phyloP scores from a whole-genome alignment of 2,113 vertebrate genomes.

The Chloroceryle aenea region DNA sequence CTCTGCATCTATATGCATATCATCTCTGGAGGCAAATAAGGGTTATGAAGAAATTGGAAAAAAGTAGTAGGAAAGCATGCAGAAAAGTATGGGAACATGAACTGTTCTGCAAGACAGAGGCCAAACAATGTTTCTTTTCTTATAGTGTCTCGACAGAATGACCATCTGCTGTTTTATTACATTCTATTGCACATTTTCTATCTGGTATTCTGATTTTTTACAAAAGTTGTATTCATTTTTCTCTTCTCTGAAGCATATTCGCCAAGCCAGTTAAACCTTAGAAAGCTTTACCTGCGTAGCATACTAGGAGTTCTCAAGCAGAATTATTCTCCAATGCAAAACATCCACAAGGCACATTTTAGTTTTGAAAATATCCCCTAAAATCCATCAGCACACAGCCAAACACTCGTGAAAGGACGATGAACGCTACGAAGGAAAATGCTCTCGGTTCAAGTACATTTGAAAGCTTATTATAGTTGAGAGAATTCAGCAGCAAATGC shows the following conservation, averaged over 20 bases:
- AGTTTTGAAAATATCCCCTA: neutral
- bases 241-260: constrained; percentile 43
- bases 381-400: neutral
- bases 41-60: neutral
- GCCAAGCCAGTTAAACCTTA: constrained; percentile 37
- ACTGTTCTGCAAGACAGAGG: neutral
- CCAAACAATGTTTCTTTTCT: neutral
- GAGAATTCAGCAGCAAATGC: neutral
- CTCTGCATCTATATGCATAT: neutral
- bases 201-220: constrained; percentile 25
- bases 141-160: constrained; percentile 8
- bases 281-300: constrained; percentile 5
- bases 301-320: neutral
- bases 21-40: neutral
- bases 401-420: neutral
- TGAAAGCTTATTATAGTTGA: neutral
- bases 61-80: too few species aligned
- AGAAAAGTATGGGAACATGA: neutral
- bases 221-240: neutral
- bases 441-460: neutral
- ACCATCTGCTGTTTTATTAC: constrained; percentile 1
- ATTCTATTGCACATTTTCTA: neutral
- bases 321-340: neutral
- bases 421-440: neutral
- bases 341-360: neutral